Evolutionary conservation across 1,140 invertebrate species (phyloP).

Genomic region (Bombus haemorrhoidalis): DNA sequence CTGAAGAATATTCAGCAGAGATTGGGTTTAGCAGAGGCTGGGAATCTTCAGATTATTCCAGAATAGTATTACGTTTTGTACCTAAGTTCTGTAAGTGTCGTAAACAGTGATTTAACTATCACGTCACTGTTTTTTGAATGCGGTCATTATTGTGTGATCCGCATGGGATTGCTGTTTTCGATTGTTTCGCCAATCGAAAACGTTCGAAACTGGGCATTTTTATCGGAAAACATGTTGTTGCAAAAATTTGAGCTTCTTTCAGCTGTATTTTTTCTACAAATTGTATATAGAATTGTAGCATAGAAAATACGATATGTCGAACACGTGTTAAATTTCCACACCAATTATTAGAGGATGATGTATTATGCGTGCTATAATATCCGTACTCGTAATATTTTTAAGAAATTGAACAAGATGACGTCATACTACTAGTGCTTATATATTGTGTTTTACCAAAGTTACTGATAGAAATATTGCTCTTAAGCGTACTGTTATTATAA

Average conservation of each 20-base stretch:
- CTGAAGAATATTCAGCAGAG: constrained; percentile 56
- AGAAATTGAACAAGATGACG: neutral
- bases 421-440: neutral
- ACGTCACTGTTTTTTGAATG: constrained; percentile 33
- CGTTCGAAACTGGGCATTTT: constrained; percentile 65
- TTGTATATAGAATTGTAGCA: constrained; percentile 36
- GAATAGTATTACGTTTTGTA: constrained; percentile 57
- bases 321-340: constrained; percentile 16
- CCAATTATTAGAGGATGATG: constrained; percentile 11
- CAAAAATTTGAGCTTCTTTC: constrained; percentile 6
- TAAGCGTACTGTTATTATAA: constrained; percentile 39
- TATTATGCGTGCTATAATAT: neutral
- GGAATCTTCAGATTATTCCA: constrained; percentile 48
- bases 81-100: constrained; percentile 42
- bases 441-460: constrained; percentile 49
- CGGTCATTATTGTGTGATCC: constrained; percentile 28
- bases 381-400: neutral
- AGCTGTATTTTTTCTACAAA: constrained; percentile 41
- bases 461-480: constrained; percentile 17
- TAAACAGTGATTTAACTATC: constrained; percentile 38
- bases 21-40: constrained; percentile 60
- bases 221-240: constrained; percentile 3
- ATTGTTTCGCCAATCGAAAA: constrained; percentile 27
- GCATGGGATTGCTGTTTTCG: constrained; percentile 61
- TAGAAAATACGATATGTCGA: constrained; percentile 26